Evolutionary conservation across 1,140 invertebrate species (phyloP), one percentile per base, ranked within the genome.

Genomic region (Megathymus violae): DNA sequence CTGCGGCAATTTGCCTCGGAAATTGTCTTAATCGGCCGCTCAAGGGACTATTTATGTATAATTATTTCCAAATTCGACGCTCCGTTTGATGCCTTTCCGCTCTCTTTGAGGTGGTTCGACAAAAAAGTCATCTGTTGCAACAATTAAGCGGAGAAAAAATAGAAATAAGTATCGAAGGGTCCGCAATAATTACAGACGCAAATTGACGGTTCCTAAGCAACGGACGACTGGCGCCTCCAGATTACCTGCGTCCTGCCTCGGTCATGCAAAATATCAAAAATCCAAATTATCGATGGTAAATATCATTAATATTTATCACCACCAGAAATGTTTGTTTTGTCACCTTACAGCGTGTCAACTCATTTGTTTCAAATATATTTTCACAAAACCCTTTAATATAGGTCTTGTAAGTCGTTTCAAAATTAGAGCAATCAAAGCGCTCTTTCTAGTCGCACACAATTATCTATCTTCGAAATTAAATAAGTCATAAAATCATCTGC

Each of bases 11-110:
- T 91, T 91, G 82, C 87, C 75, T 88, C 83, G 84, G 86, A 88
- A 91, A 91, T 89, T 91, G 87, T 89, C 85, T 89, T 91, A 89
- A 89, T 89, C 87, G 87, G 75, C 80, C 88, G 88, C 88, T 91
- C 88, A 91, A 91, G 88, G 88, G 88, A 91, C 88, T 91, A 91
- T 91, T 91, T 91, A 91, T 89, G 84, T 91, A 91, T 91, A 91
- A 91, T 91, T 91, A 91, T 91, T 91, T 91, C 84, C 85, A 91
- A 91, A 91, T 89, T 91, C 88, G 85, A 91, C 84, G 84, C 78
- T 85, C 75, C 79, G 85, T 89, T 91, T 91, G 88, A 91, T 91
- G 86, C 88, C 84, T 91, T 89, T 88, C 88, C 88, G 88, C 88
- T 91, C 87, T 91, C 85, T 89, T 89, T 88, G 85, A 88, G 85